phyloP scores from a whole-genome alignment of 2,797 vertebrate genomes.

The Aeoliscus strigatus region DNA sequence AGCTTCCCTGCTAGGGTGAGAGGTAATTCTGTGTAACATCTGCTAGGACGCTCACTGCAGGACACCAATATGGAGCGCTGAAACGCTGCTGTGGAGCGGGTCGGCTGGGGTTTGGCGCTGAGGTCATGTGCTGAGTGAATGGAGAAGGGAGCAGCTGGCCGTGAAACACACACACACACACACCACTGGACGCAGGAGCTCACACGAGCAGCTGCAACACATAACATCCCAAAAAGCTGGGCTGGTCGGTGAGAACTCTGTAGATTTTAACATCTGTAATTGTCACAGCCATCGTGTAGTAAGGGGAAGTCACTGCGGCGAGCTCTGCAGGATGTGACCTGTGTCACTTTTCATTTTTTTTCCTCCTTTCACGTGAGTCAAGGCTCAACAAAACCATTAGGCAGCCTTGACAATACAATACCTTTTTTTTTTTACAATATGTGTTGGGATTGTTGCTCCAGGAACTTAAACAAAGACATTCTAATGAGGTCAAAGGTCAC shows the following conservation, averaged over 20 bases:
- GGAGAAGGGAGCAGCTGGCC: constrained; percentile 50
- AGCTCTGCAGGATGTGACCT: constrained; percentile 17
- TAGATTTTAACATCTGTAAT: constrained; percentile 6
- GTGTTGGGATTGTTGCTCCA: too few relatives aligned
- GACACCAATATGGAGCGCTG: constrained; percentile 20
- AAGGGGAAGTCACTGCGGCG: not conserved
- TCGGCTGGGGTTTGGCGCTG: constrained; percentile 18
- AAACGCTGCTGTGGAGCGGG: constrained; percentile 19
- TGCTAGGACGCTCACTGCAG: constrained; percentile 51
- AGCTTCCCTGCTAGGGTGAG: constrained; percentile 34
- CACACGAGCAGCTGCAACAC: constrained; percentile 35
- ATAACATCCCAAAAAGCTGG: constrained; percentile 12
- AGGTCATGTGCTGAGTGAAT: constrained; percentile 30
- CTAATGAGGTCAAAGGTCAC: constrained; percentile 41
- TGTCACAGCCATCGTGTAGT: not conserved
- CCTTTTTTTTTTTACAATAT: not conserved
- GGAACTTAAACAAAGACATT: too few relatives aligned
- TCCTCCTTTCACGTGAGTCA: not conserved
- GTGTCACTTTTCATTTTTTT: not conserved
- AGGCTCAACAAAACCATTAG: constrained; percentile 1
- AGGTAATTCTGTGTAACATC: constrained; percentile 61
- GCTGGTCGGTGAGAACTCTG: constrained; percentile 18
- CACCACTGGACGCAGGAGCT: constrained; percentile 24
- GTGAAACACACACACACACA: too few relatives aligned
- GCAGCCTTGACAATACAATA: not conserved